Base-by-base conservation (phyloP, 2,888 invertebrate genomes). In the Diadromus collaris region DNA sequence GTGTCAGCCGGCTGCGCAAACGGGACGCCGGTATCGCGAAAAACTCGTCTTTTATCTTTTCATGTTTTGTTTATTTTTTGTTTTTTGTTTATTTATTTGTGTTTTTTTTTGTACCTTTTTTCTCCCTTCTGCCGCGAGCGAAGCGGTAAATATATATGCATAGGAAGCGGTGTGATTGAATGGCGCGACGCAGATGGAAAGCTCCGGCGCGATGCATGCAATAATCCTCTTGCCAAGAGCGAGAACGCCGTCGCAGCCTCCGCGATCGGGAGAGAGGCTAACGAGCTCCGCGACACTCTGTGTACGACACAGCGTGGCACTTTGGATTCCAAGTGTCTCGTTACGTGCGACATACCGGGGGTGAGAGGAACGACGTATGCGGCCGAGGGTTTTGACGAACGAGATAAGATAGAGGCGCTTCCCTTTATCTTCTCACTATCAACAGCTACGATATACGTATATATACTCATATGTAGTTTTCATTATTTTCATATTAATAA, bases 231-330 rank as follows among this genome's bases (percentile, higher is more conserved):
- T 68, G 54, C 27, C 54, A 19, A 6, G 67, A 32, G 67, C 24
- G 54, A 32, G 60, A 51, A 54, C 67, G 67, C 41, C 41, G 69
- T 69, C 58, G 24, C 9, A 69, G 56, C 58, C 69, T 27, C 44
- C 69, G 21, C 58, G 56, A 69, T 41, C 29, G 58, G 56, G 38
- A 38, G 38, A 51, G 51, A 56, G 56, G 69, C 69, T 69, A 69
- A 69, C 69, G 69, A 69, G 56, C 58, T n/a, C 32, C 19, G 44
- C 56, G 58, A 69, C 58, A 44, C 58, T 44, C 48, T 27, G 58
- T 16, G 56, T 61, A 54, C 48, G 71, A 79, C 79, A 72, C 69
- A 76, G 69, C 68, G 64, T 73, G 54, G 64, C 68, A 76, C 76
- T 79, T 76, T 65, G 64, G 60, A 61, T 69, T 58, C 60, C 58